Evolutionary conservation across 92 coral and sea anemone species (phyloP).

Genomic region (Palythoa grandiflora): DNA sequence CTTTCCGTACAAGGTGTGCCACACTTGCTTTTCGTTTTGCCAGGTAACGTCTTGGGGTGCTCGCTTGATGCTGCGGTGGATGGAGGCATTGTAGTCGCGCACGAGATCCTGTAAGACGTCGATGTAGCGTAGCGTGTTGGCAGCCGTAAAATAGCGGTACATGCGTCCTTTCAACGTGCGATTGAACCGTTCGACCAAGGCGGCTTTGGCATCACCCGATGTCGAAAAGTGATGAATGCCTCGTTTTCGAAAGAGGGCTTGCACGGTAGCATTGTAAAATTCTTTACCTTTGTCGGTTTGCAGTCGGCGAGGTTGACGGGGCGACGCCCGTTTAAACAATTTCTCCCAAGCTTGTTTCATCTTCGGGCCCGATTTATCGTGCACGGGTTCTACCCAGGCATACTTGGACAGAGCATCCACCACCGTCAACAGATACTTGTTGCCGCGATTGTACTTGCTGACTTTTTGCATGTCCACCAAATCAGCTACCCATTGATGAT

Average conservation of each 20-base stretch:
- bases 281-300: neutral
- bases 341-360: neutral
- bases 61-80: constrained; percentile 41
- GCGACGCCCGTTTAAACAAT: neutral
- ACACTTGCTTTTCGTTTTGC: constrained; percentile 22
- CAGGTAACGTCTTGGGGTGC: constrained; percentile 40
- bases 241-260: neutral
- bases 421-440: too few relatives aligned
- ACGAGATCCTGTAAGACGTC: constrained; percentile 49
- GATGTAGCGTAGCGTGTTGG: constrained; percentile 42
- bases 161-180: constrained; percentile 46
- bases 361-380: constrained; percentile 38
- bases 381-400: constrained; percentile 52
- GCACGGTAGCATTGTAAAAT: constrained; percentile 49
- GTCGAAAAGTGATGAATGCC: constrained; percentile 37
- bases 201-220: constrained; percentile 37
- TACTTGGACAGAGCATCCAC: too few relatives aligned
- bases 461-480: too few relatives aligned
- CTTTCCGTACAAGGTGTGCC: neutral
- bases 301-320: constrained; percentile 6
- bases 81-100: constrained; percentile 25
- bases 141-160: constrained; percentile 56
- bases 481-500: too few relatives aligned
- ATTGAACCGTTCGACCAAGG: constrained; percentile 57
- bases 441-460: too few relatives aligned